Conservation (phyloP, 2,888 invertebrate genomes). For the Lithophane socia region DNA sequence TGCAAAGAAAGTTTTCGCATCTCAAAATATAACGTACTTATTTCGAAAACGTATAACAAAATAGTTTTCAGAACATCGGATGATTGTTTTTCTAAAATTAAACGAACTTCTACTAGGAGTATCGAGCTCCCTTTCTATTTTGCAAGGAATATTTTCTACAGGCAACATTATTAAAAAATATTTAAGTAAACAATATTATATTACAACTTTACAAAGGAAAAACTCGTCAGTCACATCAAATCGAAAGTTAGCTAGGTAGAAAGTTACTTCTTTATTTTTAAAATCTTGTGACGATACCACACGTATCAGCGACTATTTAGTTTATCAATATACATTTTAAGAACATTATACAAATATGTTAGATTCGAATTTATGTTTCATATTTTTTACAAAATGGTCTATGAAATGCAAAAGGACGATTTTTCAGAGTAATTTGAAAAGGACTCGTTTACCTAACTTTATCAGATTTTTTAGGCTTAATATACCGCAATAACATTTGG, state of each 20-base stretch:
- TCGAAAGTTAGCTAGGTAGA: slow-evolving; percentile 6
- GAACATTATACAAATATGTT: slow-evolving; percentile 29
- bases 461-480: background rate
- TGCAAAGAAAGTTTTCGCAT: background rate
- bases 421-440: background rate
- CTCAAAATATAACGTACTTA: too few species aligned
- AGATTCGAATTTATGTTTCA: background rate
- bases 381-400: background rate
- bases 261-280: background rate
- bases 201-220: background rate
- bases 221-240: slow-evolving; percentile 4
- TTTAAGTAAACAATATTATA: background rate
- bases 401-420: background rate
- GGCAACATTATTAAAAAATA: background rate
- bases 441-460: background rate
- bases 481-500: slow-evolving; percentile 2
- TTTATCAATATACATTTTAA: slow-evolving; percentile 20
- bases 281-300: slow-evolving; percentile 36
- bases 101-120: background rate
- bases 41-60: background rate
- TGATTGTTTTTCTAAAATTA: background rate
- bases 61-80: background rate
- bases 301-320: slow-evolving; percentile 49
- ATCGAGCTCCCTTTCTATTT: background rate
- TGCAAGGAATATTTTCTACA: slow-evolving; percentile 1